phyloP scores from a whole-genome alignment of 2,113 vertebrate genomes.

The Odocoileus hemionus region DNA sequence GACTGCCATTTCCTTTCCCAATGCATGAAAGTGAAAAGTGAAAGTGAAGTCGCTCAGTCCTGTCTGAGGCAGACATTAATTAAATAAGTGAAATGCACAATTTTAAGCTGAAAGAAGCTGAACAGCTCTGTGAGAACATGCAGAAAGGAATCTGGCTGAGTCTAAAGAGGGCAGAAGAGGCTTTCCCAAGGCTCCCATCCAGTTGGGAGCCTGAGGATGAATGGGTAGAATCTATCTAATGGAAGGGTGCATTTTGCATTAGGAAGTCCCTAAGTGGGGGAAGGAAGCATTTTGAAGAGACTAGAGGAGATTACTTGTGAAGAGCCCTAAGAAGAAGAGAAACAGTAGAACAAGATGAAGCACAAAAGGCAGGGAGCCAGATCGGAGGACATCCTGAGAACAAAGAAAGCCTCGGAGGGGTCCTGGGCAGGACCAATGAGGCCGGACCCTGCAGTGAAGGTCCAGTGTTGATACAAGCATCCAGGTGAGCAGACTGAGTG shows the following conservation, averaged over 20 bases:
- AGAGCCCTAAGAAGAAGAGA: neutral
- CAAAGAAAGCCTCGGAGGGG: neutral
- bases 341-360: neutral
- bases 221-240: neutral
- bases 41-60: neutral
- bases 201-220: neutral
- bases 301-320: neutral
- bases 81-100: neutral
- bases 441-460: fast-evolving
- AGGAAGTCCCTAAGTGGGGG: neutral
- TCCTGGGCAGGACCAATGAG: neutral
- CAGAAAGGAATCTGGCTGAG: neutral
- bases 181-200: neutral
- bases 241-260: neutral
- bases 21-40: neutral
- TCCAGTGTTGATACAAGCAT: fast-evolving
- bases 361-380: neutral
- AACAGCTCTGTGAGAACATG: neutral
- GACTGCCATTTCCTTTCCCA: neutral
- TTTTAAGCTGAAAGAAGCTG: neutral
- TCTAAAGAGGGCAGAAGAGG: neutral
- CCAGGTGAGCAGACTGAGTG: neutral
- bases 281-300: neutral
- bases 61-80: neutral
- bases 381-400: neutral